A percentile compares a stretch with the other conserved stretches of the same genome.
Conservation (phyloP, 1,140 invertebrate genomes). For the Drosophila sproati region DNA sequence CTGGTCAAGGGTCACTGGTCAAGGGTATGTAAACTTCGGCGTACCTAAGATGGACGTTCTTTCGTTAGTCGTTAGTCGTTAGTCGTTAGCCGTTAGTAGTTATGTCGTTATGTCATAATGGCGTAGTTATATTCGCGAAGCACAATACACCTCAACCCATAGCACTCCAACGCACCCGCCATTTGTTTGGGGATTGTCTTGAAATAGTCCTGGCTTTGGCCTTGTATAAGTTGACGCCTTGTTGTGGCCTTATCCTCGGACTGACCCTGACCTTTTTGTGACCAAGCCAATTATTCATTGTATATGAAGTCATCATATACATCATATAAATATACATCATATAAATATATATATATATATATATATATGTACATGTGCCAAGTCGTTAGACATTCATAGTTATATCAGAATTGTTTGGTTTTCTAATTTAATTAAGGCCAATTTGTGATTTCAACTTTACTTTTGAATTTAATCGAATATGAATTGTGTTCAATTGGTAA, state of each 20-base stretch:
- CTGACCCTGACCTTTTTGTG: constrained; percentile 23
- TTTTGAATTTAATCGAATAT: background rate
- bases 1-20: no score
- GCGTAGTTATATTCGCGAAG: no score
- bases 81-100: background rate
- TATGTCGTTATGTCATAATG: background rate
- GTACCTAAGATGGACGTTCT: background rate
- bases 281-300: background rate
- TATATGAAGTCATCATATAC: constrained; percentile 27
- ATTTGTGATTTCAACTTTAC: background rate
- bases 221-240: constrained; percentile 8
- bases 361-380: background rate
- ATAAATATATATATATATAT: no score
- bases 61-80: no score
- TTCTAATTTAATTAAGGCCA: background rate
- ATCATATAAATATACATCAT: background rate
- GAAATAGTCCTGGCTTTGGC: no score
- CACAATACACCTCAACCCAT: background rate
- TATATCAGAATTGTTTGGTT: background rate
- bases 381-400: background rate
- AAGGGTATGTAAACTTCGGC: no score
- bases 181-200: background rate
- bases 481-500: background rate
- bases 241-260: background rate
- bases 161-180: background rate